Conservation (phyloP, 2,797 vertebrate genomes). For the Calcarius lapponicus region DNA sequence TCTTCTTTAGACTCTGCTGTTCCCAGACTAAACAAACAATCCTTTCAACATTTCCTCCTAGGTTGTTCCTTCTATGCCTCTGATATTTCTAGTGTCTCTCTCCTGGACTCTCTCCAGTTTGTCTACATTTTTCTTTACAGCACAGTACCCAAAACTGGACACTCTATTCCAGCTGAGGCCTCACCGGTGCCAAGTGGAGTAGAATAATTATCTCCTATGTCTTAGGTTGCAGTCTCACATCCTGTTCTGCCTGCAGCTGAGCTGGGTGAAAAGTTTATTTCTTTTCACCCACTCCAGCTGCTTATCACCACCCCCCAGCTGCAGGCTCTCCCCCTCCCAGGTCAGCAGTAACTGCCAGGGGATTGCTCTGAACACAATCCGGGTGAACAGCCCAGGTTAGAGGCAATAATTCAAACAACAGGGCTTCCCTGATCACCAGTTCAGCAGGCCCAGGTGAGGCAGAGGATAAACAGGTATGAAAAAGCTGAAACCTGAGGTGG, state of each 20-base stretch:
- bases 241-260: conserved; percentile 71
- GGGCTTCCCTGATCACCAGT: background rate
- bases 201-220: conserved; percentile 72
- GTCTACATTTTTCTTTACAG: conserved; percentile 53
- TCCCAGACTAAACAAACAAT: conserved; percentile 64
- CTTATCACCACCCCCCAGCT: conserved; percentile 59
- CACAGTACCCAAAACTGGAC: conserved; percentile 60
- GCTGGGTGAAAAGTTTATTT: conserved; percentile 70
- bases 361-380: background rate
- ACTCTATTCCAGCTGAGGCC: conserved; percentile 63
- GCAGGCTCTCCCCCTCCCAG: conserved; percentile 50
- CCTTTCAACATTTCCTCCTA: conserved; percentile 58
- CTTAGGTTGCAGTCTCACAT: conserved; percentile 63
- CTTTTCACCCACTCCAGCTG: conserved; percentile 69
- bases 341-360: background rate
- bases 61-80: conserved; percentile 34
- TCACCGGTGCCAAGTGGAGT: conserved; percentile 51
- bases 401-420: background rate
- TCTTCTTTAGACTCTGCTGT: conserved; percentile 27
- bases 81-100: conserved; percentile 29
- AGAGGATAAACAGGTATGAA: background rate
- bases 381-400: background rate
- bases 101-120: conserved; percentile 52
- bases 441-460: background rate
- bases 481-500: background rate